phyloP scores from a whole-genome alignment of 1,140 invertebrate species.

The Macrocentrus cingulum region DNA sequence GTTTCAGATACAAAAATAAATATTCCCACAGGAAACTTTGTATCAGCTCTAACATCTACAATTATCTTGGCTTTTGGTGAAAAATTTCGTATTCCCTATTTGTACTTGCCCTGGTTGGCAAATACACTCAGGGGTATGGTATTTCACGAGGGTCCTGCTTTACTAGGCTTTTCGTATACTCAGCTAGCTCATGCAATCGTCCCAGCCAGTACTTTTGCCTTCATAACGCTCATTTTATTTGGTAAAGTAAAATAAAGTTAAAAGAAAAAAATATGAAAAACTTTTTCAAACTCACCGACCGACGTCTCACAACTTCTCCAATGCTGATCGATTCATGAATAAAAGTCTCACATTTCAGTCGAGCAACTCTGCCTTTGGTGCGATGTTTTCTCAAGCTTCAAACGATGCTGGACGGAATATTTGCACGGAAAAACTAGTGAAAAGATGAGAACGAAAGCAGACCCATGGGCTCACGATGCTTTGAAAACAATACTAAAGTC shows the following conservation, averaged over 20 bases:
- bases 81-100: slow-evolving; percentile 36
- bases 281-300: slow-evolving; percentile 15
- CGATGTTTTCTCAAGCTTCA: slow-evolving; percentile 35
- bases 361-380: slow-evolving; percentile 42
- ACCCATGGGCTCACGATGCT: no score
- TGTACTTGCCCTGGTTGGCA: slow-evolving; percentile 43
- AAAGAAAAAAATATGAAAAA: neutral
- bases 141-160: slow-evolving; percentile 35
- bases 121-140: slow-evolving; percentile 39
- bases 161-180: slow-evolving; percentile 30
- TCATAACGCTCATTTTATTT: slow-evolving; percentile 36
- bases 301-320: neutral
- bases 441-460: neutral
- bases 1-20: slow-evolving; percentile 38
- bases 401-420: slow-evolving; percentile 36
- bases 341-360: slow-evolving; percentile 34
- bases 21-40: slow-evolving; percentile 32
- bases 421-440: slow-evolving; percentile 7
- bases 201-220: slow-evolving; percentile 31
- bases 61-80: slow-evolving; percentile 36
- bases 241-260: slow-evolving; percentile 32
- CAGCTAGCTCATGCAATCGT: slow-evolving; percentile 34
- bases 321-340: slow-evolving; percentile 11
- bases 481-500: no score
- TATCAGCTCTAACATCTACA: slow-evolving; percentile 39